Evolutionary conservation across 1,140 invertebrate genomes (phyloP).

Genomic region (Drosophila tristis): DNA sequence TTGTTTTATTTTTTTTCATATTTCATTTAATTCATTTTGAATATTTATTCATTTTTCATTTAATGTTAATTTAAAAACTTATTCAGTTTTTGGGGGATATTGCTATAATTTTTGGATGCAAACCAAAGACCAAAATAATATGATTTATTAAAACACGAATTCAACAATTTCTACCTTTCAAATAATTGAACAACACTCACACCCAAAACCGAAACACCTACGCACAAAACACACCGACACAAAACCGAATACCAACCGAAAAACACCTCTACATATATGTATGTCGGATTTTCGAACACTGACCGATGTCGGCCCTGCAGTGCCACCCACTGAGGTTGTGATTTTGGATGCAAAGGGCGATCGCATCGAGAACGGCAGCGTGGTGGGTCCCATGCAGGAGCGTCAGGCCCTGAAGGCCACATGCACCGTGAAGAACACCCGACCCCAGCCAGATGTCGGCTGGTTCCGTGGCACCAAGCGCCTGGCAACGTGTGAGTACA

Average conservation of each 20-base stretch:
- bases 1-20: background rate
- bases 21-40: constrained; percentile 6
- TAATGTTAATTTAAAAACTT: constrained; percentile 27
- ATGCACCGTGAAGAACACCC: constrained; percentile 76
- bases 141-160: constrained; percentile 69
- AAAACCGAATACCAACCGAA: constrained; percentile 4
- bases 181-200: constrained; percentile 40
- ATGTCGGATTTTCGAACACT: constrained; percentile 28
- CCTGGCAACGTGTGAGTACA: constrained; percentile 79
- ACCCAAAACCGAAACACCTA: constrained; percentile 37
- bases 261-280: constrained; percentile 14
- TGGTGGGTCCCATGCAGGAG: constrained; percentile 81
- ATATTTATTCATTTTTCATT: constrained; percentile 1
- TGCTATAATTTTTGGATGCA: constrained; percentile 5
- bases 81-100: constrained; percentile 5
- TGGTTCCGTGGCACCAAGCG: constrained; percentile 78
- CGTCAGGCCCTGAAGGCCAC: constrained; percentile 71
- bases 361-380: constrained; percentile 74
- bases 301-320: constrained; percentile 46
- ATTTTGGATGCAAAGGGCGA: constrained; percentile 82
- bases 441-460: constrained; percentile 76
- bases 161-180: constrained; percentile 57
- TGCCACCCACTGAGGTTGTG: constrained; percentile 81
- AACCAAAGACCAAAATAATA: constrained; percentile 42
- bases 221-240: constrained; percentile 32